Percentiles rank a stretch among this genome's conserved stretches.
These are phyloP conservation scores for Brienomyrus longianalis DNA, from an alignment of 2,113 vertebrate species.

Conservation along the genomic window DNA sequence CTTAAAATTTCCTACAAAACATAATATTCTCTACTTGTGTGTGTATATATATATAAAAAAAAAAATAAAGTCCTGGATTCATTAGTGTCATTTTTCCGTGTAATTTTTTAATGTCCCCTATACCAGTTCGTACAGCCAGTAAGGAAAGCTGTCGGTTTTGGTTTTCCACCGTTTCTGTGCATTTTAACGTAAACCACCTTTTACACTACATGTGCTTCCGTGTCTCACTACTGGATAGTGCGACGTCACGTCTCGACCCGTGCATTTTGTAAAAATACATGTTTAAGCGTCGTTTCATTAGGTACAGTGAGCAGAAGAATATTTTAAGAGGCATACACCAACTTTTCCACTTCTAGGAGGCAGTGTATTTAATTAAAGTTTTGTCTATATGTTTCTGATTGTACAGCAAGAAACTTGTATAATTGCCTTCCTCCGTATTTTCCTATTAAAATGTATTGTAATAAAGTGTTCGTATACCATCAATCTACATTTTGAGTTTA, in stretches of 20 bases:
- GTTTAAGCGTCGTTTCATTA: neutral
- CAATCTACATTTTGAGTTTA: neutral
- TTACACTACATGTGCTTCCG: conserved; percentile 12
- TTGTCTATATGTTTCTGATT: neutral
- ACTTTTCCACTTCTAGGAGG: neutral
- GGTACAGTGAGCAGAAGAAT: neutral
- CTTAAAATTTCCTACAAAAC: neutral
- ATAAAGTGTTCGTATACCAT: conserved; percentile 12
- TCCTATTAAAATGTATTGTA: conserved; percentile 20
- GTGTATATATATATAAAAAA: neutral
- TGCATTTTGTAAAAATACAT: neutral
- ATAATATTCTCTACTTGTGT: neutral
- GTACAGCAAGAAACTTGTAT: conserved; percentile 22
- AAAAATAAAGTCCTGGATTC: neutral
- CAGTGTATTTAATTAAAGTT: neutral
- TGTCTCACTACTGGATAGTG: conserved; percentile 19
- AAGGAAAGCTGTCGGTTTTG: neutral
- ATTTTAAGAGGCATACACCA: neutral
- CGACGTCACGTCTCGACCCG: neutral
- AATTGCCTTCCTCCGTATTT: conserved; percentile 16
- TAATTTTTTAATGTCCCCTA: neutral
- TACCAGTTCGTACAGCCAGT: neutral
- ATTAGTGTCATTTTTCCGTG: neutral
- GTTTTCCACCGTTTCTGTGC: neutral
- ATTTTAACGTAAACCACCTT: neutral